Base-by-base conservation (phyloP, 2,888 invertebrate genomes). In the Hypomecis atomaria region DNA sequence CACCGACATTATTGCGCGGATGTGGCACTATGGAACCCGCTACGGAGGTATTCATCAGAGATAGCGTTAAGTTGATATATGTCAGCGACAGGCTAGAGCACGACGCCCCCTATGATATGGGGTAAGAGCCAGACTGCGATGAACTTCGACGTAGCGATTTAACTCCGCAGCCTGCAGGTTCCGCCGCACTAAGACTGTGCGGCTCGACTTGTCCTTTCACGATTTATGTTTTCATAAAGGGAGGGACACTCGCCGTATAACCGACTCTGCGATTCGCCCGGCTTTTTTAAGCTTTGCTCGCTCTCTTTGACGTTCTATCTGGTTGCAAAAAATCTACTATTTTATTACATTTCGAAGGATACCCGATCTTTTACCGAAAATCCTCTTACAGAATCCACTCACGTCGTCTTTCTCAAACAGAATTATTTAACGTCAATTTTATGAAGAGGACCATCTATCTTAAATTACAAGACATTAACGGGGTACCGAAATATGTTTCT, bases 221-320 rank as follows among this genome's bases (percentile, higher is more conserved):
- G 73, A 78, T 77, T 76, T 79, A 75, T 75, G 73, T 70, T 75
- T 68, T 71, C 68, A 76, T 74, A 78, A 79, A 77, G 73, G 60
- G 70, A 75, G 71, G 71, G 67, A 75, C 70, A 71, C 70, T 75
- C 62, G 59, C 61, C 59, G 43, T 71, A 71, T 73, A 76, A 69
- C 61, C 70, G 67, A 68, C 63, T 9, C 71, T 63, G 68, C 59
- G 59, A 66, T 71, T 70, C 56, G 56, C 45, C 55, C 62, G 48
- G 47, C 57, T 62, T 71, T 71, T 68, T 71, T 66, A 45, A 54
- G 56, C 57, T 65, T 63, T 58, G 13, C 49, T 68, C 33, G 52
- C 8, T 65, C 56, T 47, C 61, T 71, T 70, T 58, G 68, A 68
- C 66, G 60, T 67, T 59, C n/a, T 53, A 43, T 55, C 37, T 23